These are phyloP conservation scores for Lapara coniferarum DNA, from an alignment of 2,888 invertebrate species.

Conservation along the genomic window DNA sequence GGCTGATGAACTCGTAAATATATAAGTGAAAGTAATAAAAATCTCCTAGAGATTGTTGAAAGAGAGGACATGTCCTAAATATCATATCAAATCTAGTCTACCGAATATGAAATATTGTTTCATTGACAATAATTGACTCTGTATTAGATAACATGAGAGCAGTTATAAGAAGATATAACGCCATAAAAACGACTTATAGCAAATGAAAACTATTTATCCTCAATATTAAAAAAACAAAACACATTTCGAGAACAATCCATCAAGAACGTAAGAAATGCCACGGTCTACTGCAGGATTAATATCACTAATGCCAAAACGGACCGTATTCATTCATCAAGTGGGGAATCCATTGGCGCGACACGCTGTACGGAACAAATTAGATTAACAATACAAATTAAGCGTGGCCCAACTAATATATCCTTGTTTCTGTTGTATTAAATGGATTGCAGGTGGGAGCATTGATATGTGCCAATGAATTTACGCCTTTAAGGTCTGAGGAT, in stretches of 20 bases:
- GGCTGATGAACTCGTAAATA: too few relatives aligned
- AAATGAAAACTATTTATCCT: background rate
- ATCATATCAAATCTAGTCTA: too few relatives aligned
- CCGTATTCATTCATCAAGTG: slow-evolving; percentile 51
- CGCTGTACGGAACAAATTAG: slow-evolving; percentile 31
- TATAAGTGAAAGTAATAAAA: too few relatives aligned
- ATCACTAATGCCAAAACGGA: slow-evolving; percentile 42
- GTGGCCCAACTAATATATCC: slow-evolving; percentile 17
- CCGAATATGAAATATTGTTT: too few relatives aligned
- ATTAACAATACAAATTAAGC: slow-evolving; percentile 29
- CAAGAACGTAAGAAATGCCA: slow-evolving; percentile 43
- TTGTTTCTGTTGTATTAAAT: background rate
- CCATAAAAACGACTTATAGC: too few relatives aligned
- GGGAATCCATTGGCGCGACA: slow-evolving; percentile 48
- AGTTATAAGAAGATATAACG: too few relatives aligned
- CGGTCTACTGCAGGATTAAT: slow-evolving; percentile 53
- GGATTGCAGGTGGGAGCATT: background rate
- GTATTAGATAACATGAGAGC: too few relatives aligned
- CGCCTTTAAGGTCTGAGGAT: too few relatives aligned
- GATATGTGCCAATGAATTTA: background rate
- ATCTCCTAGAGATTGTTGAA: too few relatives aligned
- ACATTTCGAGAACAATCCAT: slow-evolving; percentile 29
- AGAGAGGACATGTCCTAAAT: too few relatives aligned
- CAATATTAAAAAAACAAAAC: slow-evolving; percentile 1
- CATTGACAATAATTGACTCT: too few relatives aligned